Evolutionary conservation across 2,888 invertebrate genomes (phyloP).

Genomic region (Micoletzkya japonica): DNA sequence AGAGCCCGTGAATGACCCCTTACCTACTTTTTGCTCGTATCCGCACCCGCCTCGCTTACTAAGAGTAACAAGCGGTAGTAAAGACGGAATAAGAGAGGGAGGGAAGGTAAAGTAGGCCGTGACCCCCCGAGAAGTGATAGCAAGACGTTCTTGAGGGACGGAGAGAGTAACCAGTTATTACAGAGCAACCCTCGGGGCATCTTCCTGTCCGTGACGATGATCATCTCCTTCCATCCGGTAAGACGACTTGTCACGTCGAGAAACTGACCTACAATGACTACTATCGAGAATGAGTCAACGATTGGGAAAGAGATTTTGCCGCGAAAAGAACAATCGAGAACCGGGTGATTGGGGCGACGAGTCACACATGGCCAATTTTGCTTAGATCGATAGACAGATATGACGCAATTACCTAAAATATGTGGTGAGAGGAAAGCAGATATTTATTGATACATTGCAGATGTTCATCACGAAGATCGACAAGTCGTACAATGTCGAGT

Average conservation of each 20-base stretch:
- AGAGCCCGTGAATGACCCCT: slow-evolving; percentile 21
- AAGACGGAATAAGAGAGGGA: background rate
- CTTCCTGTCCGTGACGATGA: slow-evolving; percentile 49
- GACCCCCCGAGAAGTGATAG: background rate
- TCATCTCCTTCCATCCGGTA: slow-evolving; percentile 55
- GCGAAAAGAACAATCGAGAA: no score
- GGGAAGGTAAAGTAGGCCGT: background rate
- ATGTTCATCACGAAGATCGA: slow-evolving; percentile 58
- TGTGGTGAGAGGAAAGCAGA: no score
- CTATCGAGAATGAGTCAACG: background rate
- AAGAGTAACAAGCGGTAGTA: slow-evolving; percentile 22
- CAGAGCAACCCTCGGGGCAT: slow-evolving; percentile 53
- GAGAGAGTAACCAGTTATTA: background rate
- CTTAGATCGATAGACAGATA: no score
- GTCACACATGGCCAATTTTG: no score
- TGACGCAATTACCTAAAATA: no score
- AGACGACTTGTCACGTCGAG: background rate
- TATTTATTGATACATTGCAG: slow-evolving; percentile 33
- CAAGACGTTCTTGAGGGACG: no score
- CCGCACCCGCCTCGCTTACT: no score
- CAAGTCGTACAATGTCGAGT: slow-evolving; percentile 54
- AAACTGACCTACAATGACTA: background rate
- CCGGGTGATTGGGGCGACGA: no score
- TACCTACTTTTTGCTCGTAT: no score
- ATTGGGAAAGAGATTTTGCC: no score